A percentile compares a stretch with the other conserved stretches of the same genome.
phyloP scores from a whole-genome alignment of 2,113 vertebrate species.

The Phylloscopus whistleri region DNA sequence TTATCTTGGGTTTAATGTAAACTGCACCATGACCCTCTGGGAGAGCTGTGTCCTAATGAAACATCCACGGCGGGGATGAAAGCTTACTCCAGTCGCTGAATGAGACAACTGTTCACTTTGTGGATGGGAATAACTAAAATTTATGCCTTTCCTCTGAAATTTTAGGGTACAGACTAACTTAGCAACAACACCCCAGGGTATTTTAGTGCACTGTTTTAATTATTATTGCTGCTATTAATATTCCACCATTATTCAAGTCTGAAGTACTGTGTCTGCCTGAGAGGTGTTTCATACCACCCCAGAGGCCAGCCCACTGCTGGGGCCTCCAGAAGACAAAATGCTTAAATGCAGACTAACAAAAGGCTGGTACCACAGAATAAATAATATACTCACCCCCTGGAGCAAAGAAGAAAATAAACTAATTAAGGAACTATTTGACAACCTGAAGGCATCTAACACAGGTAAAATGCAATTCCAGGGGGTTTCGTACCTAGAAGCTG shows the following conservation, averaged over 20 bases:
- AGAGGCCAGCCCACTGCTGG: background rate
- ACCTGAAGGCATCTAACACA: background rate
- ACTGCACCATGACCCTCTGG: conserved; percentile 25
- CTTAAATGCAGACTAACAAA: background rate
- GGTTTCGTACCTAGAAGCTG: background rate
- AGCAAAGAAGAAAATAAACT: conserved; percentile 31
- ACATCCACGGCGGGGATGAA: background rate
- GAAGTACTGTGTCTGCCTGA: background rate
- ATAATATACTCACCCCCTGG: background rate
- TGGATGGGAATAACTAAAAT: background rate
- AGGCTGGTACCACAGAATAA: background rate
- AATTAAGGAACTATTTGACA: conserved; percentile 27
- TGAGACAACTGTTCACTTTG: background rate
- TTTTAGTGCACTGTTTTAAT: conserved; percentile 27
- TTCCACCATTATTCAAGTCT: background rate
- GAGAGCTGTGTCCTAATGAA: conserved; percentile 4
- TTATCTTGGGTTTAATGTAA: conserved; percentile 53
- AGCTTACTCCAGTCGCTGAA: background rate
- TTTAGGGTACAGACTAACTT: conserved; percentile 18
- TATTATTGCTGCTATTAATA: conserved; percentile 35
- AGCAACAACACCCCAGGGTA: background rate
- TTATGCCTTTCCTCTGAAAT: conserved; percentile 4
- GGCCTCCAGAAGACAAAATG: conserved; percentile 28
- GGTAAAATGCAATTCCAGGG: background rate
- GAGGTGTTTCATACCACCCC: background rate